phyloP scores from a whole-genome alignment of 2,797 vertebrate genomes.

The Malacoraja senta region DNA sequence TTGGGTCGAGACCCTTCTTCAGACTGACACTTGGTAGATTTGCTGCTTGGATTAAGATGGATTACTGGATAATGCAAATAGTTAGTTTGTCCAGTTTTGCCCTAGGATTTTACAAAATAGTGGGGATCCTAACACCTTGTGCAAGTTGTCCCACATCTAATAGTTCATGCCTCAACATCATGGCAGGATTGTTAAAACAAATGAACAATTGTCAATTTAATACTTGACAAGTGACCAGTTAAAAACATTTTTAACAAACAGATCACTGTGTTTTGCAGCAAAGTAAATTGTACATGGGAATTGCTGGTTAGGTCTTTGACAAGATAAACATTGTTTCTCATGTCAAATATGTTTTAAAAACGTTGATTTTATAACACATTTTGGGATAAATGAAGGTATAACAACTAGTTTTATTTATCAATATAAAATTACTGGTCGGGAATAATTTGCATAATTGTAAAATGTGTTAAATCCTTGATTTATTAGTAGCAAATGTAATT shows the following conservation, averaged over 20 bases:
- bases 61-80: background rate
- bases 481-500: background rate
- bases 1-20: no score
- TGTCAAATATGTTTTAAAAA: no score
- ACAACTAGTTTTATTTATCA: background rate
- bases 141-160: background rate
- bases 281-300: background rate
- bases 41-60: background rate
- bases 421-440: background rate
- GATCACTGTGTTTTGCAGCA: background rate
- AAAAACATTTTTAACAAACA: background rate
- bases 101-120: background rate
- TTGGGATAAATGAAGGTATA: background rate
- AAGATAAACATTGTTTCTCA: background rate
- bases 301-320: background rate
- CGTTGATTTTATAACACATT: no score
- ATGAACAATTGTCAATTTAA: background rate
- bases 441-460: background rate
- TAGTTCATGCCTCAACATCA: background rate
- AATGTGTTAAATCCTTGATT: background rate
- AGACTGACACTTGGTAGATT: background rate
- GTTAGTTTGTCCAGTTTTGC: background rate
- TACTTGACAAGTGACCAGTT: background rate
- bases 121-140: background rate
- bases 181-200: no score